A percentile compares a stretch with the other conserved stretches of the same genome.
phyloP scores from a whole-genome alignment of 2,888 invertebrate species.

The Lordiphosa andalusiaca region DNA sequence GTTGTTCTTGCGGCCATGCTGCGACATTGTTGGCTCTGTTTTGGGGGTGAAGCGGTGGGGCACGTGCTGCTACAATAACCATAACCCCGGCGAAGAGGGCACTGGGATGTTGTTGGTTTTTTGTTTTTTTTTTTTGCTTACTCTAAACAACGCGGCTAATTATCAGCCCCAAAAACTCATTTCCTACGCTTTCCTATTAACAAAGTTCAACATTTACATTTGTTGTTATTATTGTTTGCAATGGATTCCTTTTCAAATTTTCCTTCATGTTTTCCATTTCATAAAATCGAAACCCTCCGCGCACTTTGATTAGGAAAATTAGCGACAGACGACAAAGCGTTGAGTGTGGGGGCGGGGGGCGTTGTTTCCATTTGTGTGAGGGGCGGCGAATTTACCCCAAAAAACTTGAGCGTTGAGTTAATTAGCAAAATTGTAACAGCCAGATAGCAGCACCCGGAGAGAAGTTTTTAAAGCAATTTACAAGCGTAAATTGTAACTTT shows the following conservation, averaged over 20 bases:
- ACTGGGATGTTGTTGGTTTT: conserved; percentile 12
- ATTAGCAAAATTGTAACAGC: conserved; percentile 66
- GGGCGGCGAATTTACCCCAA: conserved; percentile 5
- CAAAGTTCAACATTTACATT: conserved; percentile 68
- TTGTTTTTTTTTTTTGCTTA: neutral
- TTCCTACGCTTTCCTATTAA: conserved; percentile 47
- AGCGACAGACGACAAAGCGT: conserved; percentile 45
- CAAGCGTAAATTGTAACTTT: conserved; percentile 62
- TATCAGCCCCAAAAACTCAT: conserved; percentile 54
- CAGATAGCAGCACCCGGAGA: conserved; percentile 54
- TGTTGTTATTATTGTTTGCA: conserved; percentile 63
- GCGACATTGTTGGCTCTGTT: conserved; percentile 65
- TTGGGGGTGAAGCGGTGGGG: conserved; percentile 13
- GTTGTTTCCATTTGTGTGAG: neutral
- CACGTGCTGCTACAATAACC: conserved; percentile 40
- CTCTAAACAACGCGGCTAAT: conserved; percentile 53
- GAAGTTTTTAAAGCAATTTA: conserved; percentile 74
- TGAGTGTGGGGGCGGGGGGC: conserved; percentile 13
- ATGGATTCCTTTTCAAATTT: conserved; percentile 60
- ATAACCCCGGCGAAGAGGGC: conserved; percentile 27
- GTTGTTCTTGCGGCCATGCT: conserved; percentile 36
- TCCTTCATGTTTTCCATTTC: conserved; percentile 58
- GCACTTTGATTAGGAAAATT: conserved; percentile 70
- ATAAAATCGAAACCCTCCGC: conserved; percentile 60
- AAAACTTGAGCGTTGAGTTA: conserved; percentile 66